Evolutionary conservation across 2,113 vertebrate genomes (phyloP).

Genomic region (Pseudois nayaur): DNA sequence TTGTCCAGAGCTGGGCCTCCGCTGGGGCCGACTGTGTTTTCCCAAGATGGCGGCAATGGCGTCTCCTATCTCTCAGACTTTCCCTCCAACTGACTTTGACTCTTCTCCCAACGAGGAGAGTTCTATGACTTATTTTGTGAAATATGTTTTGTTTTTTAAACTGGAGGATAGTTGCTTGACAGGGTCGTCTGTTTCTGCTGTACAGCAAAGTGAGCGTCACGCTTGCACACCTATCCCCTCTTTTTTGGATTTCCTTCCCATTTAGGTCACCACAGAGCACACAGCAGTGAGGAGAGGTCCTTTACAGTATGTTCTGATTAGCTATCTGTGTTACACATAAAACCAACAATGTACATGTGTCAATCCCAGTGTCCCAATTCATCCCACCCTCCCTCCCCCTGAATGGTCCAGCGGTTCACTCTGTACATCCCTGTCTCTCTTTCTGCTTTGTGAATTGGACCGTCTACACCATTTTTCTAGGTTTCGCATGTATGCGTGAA

Average conservation of each 20-base stretch:
- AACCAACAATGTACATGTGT: rapidly evolving
- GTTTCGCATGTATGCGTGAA: background rate
- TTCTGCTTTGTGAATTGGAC: background rate
- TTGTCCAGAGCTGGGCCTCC: background rate
- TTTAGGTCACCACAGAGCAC: background rate
- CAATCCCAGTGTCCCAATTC: rapidly evolving
- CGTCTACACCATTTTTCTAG: background rate
- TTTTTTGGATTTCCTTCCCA: background rate
- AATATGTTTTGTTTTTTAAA: background rate
- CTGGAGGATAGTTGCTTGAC: background rate
- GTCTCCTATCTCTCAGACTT: background rate
- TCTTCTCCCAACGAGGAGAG: background rate
- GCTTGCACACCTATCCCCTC: background rate
- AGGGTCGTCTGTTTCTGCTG: rapidly evolving
- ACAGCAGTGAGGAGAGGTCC: background rate
- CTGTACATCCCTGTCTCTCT: rapidly evolving
- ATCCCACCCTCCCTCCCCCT: background rate
- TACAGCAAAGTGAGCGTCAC: rapidly evolving
- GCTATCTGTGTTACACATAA: background rate
- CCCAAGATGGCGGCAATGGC: too few relatives aligned
- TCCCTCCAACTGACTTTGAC: background rate
- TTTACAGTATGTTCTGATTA: background rate
- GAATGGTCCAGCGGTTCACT: rapidly evolving
- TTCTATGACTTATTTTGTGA: background rate
- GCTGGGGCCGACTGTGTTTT: background rate